phyloP scores from a whole-genome alignment of 2,888 invertebrate genomes.

The Brachyopa scutellaris region DNA sequence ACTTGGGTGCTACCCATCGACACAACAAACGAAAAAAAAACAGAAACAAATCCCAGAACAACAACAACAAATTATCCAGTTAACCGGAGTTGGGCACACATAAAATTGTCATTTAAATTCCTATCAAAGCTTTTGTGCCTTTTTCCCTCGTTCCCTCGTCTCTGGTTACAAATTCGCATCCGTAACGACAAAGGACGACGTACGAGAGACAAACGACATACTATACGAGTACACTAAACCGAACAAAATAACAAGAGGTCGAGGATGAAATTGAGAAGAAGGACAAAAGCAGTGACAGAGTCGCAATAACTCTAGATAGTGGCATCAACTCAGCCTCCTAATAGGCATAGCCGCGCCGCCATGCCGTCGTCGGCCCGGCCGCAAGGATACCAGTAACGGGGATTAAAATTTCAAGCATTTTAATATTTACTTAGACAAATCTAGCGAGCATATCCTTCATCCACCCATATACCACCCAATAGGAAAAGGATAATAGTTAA shows the following conservation, averaged over 20 bases:
- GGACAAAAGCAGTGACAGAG: neutral
- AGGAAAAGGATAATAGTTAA: conserved; percentile 46
- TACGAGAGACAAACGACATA: conserved; percentile 18
- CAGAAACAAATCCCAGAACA: neutral
- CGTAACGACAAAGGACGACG: conserved; percentile 25
- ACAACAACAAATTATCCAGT: conserved; percentile 39
- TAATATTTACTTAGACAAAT: conserved; percentile 63
- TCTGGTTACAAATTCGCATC: conserved; percentile 24
- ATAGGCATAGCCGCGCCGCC: conserved; percentile 43
- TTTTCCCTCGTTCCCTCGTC: neutral
- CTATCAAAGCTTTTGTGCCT: conserved; percentile 44
- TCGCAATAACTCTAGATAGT: conserved; percentile 59
- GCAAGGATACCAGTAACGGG: conserved; percentile 49
- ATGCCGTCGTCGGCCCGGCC: conserved; percentile 48
- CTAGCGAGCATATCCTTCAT: conserved; percentile 16
- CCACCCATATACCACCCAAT: neutral
- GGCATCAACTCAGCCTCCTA: conserved; percentile 54
- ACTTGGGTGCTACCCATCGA: neutral
- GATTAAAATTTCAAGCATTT: conserved; percentile 65
- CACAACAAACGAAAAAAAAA: conserved; percentile 3
- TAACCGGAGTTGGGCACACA: neutral
- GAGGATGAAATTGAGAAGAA: neutral
- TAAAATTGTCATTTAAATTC: conserved; percentile 69
- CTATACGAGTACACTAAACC: neutral
- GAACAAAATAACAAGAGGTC: neutral